A percentile compares a stretch with the other conserved stretches of the same genome.
Evolutionary conservation across 1,140 invertebrate species (phyloP).

Genomic region (Pseudomyrmex pallidus): DNA sequence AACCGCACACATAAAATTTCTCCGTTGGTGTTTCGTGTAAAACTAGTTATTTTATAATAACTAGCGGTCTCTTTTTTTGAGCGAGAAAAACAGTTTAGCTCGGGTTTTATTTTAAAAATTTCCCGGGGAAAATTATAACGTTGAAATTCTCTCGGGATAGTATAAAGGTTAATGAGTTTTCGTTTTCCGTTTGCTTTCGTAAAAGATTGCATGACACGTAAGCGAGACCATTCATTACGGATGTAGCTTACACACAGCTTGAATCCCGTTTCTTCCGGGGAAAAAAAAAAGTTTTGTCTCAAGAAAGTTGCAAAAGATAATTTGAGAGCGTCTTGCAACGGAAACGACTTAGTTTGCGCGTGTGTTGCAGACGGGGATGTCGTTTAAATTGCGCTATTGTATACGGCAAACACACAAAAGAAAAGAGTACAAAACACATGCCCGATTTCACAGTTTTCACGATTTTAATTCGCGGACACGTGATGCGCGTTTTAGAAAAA

Average conservation of each 20-base stretch:
- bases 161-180: background rate
- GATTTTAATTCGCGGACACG: background rate
- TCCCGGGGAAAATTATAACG: background rate
- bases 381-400: conserved; percentile 11
- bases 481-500: background rate
- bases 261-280: conserved; percentile 15
- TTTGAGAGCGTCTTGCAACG: background rate
- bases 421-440: background rate
- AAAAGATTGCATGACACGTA: background rate
- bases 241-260: background rate
- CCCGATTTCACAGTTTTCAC: background rate
- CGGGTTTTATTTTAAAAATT: background rate
- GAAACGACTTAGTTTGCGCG: conserved; percentile 14
- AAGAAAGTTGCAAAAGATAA: conserved; percentile 20
- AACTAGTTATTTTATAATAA: too few species aligned
- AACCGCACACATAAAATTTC: too few species aligned
- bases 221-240: background rate
- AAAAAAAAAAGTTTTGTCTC: background rate
- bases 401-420: conserved; percentile 5
- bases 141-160: background rate
- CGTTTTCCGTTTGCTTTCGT: background rate
- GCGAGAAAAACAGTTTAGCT: background rate
- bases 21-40: too few species aligned
- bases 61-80: background rate
- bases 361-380: background rate